Evolutionary conservation across 1,140 invertebrate genomes (phyloP), one percentile per base, ranked within the genome.

Genomic region (Macrobrachium nipponense): DNA sequence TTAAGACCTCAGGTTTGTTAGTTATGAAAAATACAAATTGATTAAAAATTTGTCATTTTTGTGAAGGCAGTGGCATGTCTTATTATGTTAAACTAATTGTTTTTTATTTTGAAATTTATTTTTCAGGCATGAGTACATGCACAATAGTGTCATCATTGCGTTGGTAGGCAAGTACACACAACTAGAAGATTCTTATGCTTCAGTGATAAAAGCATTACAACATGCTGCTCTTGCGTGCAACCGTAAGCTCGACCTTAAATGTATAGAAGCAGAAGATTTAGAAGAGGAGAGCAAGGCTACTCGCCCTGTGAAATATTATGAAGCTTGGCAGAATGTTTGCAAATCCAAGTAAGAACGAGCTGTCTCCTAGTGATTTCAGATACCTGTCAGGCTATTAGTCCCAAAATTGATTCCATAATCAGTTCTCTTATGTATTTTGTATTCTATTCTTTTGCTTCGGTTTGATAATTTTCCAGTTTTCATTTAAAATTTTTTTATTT

Each of bases 81-180:
- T 36, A n/a, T n/a, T n/a, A 36, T 36, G 27, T 36, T 36, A 36
- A 36, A 36, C 27, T n/a, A 36, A 1, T 36, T 2, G 84, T 51
- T 82, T 58, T 83, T 12, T 59, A 44, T 78, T 43, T 82, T 58
- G 61, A 72, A 84, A 20, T 83, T 36, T 88, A 58, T 81, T 88
- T 83, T 91, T 70, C 87, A 93, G 95, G 14, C 94, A 95, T n/a
- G 96, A 97, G 87, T 94, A 94, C 88, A 91, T 97, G 4, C 93
- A 94, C 17, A 95, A 95, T 89, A 94, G 95, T 90, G 96, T 99
- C 0, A 96, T 94, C 64, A 99, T 99, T 87, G 96, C 96, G 23
- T 92, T 99, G 18, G 99, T 99, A n/a, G 99, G 99, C 12, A 99
- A 99, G 92, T 99, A 99, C 90, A 99, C 98, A 0, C 95, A 97